Base-by-base conservation (phyloP, 2,888 invertebrate genomes). In the Amiota communis region DNA sequence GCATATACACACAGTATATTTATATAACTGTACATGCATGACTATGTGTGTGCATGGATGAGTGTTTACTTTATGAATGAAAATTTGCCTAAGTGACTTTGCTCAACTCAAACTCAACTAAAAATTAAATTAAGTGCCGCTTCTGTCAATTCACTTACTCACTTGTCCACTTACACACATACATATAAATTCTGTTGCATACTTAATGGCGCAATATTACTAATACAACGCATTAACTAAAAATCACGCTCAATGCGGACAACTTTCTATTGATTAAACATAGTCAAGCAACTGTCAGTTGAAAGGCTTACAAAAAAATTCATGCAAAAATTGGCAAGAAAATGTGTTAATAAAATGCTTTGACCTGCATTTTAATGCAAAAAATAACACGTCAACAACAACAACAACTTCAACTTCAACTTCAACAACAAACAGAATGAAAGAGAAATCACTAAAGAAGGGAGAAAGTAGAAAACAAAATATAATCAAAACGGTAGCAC, bases 311-410 rank as follows among this genome's bases (percentile, higher is more conserved):
- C n/a, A n/a, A 23, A 23, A 23, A 23, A 23, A 23, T 2, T 23
- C 1, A 23, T 1, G 36, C 36, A 36, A 36, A 36, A 36, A 36
- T 36, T 36, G 36, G 36, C 36, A 36, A 36, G 59, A 23, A 68
- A 68, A 68, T 68, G 67, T 68, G 67, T 68, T 68, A 68, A 68
- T 68, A 57, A 56, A 57, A 70, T 70, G 70, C 70, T 70, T 57
- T 70, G 70, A 70, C 70, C 70, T 59, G 57, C 57, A 57, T 70
- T 70, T 57, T 70, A 36, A 57, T n/a, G 47, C 46, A 57, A 23
- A 69, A 36, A 23, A 10, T 15, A 10, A 57, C 15, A 57, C 13
- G 15, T 15, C n/a, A 10, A 57, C 15, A 57, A 13, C 20, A 68
- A 23, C 17, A 23, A 23, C 23, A 23, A 23, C 23, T 2, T 2